Evolutionary conservation across 2,797 vertebrate species (phyloP).

Genomic region (Mormyrops attenuatus): DNA sequence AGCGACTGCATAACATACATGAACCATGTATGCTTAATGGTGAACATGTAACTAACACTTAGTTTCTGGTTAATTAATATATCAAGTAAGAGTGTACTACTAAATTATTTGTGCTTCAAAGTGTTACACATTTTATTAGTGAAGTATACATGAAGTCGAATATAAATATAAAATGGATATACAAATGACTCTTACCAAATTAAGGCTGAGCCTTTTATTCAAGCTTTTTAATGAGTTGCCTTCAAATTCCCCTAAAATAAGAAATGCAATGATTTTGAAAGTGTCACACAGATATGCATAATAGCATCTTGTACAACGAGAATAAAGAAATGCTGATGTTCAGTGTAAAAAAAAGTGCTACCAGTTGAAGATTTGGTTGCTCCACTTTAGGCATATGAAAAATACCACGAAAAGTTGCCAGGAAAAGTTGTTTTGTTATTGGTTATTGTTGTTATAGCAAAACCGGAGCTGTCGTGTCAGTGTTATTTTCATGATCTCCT

Average conservation of each 20-base stretch:
- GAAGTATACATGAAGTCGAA: not conserved
- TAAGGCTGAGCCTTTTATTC: slow-evolving; percentile 85
- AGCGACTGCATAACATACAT: not conserved
- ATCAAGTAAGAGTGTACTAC: not conserved
- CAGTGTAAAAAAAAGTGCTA: not conserved
- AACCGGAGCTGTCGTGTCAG: not conserved
- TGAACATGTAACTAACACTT: not conserved
- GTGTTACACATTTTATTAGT: not conserved
- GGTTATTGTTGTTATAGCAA: not conserved
- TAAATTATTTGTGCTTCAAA: not conserved
- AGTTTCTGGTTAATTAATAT: not conserved
- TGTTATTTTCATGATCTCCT: not conserved
- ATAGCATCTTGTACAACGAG: not conserved
- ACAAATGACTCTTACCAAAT: slow-evolving; percentile 71
- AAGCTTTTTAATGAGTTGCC: slow-evolving; percentile 60
- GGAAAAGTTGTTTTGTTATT: not conserved
- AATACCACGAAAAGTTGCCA: not conserved
- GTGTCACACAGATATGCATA: not conserved
- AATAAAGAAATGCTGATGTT: not conserved
- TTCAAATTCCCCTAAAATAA: slow-evolving; percentile 66
- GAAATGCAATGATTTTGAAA: slow-evolving; percentile 24
- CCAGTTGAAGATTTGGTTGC: not conserved
- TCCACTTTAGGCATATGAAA: not conserved
- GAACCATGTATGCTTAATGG: not conserved
- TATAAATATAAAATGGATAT: not conserved